Evolutionary conservation across 2,113 vertebrate species (phyloP).

Genomic region (Chauna torquata): DNA sequence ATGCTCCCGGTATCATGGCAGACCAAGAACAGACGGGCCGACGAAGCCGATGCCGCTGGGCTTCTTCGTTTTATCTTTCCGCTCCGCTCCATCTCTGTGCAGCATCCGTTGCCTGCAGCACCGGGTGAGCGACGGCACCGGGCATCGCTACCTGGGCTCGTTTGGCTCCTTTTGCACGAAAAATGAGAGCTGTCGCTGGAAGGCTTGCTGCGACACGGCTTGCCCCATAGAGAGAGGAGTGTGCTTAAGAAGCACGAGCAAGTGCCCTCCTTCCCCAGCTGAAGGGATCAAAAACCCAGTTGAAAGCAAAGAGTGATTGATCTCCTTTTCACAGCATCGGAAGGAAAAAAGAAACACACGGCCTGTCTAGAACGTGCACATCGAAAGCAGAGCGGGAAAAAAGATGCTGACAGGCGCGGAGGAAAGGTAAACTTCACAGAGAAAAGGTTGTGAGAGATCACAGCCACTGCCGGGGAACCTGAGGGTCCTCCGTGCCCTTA

Average conservation of each 20-base stretch:
- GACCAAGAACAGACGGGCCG: conserved; percentile 63
- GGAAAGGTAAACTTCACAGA: not conserved
- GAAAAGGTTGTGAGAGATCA: not conserved
- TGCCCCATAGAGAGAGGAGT: not conserved
- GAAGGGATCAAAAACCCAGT: not conserved
- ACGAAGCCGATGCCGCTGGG: not conserved
- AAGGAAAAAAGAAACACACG: not conserved
- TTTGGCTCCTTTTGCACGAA: not conserved
- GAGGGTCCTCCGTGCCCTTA: not conserved
- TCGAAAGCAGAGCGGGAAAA: not conserved
- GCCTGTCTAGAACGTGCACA: not conserved
- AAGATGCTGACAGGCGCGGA: not conserved
- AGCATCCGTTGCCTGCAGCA: not conserved
- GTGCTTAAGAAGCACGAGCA: fast-evolving
- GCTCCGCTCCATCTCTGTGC: not conserved
- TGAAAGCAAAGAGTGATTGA: not conserved
- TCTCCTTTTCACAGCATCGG: not conserved
- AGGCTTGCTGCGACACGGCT: not conserved
- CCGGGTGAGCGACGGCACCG: not conserved
- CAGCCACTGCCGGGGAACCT: not conserved
- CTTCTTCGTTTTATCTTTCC: conserved; percentile 17
- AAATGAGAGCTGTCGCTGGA: not conserved
- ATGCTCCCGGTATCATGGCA: conserved; percentile 51
- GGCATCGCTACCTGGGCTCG: not conserved
- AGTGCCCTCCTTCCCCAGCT: not conserved